Conservation (phyloP, 2,113 vertebrate genomes). For the Cavia aperea region DNA sequence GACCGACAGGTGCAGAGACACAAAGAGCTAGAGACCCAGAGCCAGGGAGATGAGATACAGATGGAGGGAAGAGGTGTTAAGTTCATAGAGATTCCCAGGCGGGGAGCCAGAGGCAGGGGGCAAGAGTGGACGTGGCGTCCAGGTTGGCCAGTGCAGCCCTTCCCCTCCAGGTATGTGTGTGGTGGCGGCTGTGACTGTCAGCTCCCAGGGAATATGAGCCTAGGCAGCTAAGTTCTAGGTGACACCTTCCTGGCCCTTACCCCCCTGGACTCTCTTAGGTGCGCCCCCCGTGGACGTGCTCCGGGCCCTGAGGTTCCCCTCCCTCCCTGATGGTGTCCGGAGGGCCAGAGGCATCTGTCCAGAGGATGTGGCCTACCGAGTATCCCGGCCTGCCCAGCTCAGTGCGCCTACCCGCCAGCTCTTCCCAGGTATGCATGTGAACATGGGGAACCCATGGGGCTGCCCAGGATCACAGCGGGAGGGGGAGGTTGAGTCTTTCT, state of each 20-base stretch:
- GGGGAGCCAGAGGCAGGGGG: neutral
- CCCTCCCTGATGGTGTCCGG: constrained; percentile 86
- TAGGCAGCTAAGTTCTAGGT: neutral
- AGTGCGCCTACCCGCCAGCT: constrained; percentile 92
- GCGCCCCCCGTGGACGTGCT: constrained; percentile 85
- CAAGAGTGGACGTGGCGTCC: neutral
- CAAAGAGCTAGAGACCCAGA: neutral
- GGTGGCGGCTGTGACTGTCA: neutral
- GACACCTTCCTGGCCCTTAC: neutral
- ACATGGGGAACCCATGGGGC: neutral
- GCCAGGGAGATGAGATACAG: too few species aligned
- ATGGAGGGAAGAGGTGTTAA: neutral
- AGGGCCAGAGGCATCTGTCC: constrained; percentile 83
- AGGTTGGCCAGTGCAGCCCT: neutral
- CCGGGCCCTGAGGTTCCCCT: constrained; percentile 82
- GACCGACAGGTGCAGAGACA: neutral
- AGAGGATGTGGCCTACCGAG: constrained; percentile 83
- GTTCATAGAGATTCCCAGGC: neutral
- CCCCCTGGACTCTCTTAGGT: constrained; percentile 43
- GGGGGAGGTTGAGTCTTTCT: neutral
- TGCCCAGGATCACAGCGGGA: neutral
- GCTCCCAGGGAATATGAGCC: neutral
- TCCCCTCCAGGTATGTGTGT: neutral
- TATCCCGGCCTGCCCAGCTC: constrained; percentile 88
- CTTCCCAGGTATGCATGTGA: constrained; percentile 73